Conservation (phyloP, 2,797 vertebrate genomes). For the Nannoperca obscura region DNA sequence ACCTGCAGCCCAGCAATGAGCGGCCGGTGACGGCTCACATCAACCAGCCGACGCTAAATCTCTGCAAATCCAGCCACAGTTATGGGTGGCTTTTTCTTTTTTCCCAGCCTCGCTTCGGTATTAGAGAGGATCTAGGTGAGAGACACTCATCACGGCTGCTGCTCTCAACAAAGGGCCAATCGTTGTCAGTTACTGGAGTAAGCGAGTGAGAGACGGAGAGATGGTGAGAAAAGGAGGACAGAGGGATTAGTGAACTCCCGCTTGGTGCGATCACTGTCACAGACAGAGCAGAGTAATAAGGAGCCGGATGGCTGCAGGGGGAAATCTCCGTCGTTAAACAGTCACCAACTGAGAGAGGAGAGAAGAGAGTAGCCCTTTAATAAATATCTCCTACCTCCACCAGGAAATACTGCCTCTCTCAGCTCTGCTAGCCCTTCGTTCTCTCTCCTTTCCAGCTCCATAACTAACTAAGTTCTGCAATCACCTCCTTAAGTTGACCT, state of each 20-base stretch:
- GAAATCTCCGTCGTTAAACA: constrained; percentile 48
- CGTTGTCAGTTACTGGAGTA: constrained; percentile 50
- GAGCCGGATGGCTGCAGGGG: constrained; percentile 7
- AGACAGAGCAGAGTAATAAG: constrained; percentile 4
- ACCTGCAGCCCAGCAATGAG: constrained; percentile 4
- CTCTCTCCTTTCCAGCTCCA: not conserved
- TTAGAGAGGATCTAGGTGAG: constrained; percentile 48
- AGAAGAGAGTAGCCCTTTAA: not conserved
- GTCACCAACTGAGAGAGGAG: constrained; percentile 11
- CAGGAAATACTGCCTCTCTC: not conserved
- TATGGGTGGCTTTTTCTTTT: not conserved
- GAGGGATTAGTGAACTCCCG: constrained; percentile 27
- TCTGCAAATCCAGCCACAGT: constrained; percentile 43
- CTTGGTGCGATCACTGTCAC: constrained; percentile 42
- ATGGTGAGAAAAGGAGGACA: constrained; percentile 37
- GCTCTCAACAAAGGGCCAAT: constrained; percentile 51
- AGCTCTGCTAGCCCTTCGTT: not conserved
- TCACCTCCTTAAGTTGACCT: too few relatives aligned
- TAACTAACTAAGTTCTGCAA: not conserved
- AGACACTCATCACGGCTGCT: constrained; percentile 40
- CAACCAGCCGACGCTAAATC: constrained; percentile 27
- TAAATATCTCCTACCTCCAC: not conserved
- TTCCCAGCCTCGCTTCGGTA: too few relatives aligned
- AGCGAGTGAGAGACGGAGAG: constrained; percentile 30
- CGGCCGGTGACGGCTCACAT: constrained; percentile 7